Evolutionary conservation across 2,797 vertebrate species (phyloP), one percentile per base, ranked within the genome.

Genomic region (Mycteria americana): DNA sequence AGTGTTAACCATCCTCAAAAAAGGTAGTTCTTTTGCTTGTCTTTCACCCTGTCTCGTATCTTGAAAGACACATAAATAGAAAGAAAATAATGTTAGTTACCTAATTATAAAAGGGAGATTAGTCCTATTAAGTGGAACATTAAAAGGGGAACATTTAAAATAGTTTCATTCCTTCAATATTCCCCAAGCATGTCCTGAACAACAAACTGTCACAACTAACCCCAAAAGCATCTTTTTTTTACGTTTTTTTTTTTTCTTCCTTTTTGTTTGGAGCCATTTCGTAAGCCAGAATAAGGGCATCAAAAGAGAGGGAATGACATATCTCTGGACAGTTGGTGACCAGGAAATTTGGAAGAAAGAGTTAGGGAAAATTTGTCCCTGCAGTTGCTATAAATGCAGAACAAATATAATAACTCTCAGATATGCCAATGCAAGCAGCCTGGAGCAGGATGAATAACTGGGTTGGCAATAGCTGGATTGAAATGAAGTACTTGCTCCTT

Each of bases 391-490:
- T 88, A 95, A 69, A 64, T 93, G 51, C 51, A 87, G 80, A 89
- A 60, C 83, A 95, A 95, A 95, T 92, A 81, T 73, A 86, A 92
- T 95, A 96, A 70, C 56, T 64, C 59, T 95, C 75, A 86, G 68
- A 93, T 88, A 86, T 51, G 92, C 84, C 95, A 89, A 59, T 88
- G 85, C 94, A 94, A 92, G 83, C 94, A 95, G 94, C 91, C 93
- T 93, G 68, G 81, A 95, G 87, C 96, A 95, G 96, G 72, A 92
- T 92, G 95, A 88, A 43, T 73, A 75, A n/a, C 45, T 86, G 78
- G 83, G 59, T 88, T 97, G 86, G 45, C 63, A 89, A 8, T 89
- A 85, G 79, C 75, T 91, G 81, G n/a, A 18, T 62, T 89, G 67
- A 68, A 87, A 80, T 74, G 14, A 56, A 93, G 75, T n/a, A 14